Base-by-base conservation (phyloP, 2,888 invertebrate species). In the Magallana nippona region DNA sequence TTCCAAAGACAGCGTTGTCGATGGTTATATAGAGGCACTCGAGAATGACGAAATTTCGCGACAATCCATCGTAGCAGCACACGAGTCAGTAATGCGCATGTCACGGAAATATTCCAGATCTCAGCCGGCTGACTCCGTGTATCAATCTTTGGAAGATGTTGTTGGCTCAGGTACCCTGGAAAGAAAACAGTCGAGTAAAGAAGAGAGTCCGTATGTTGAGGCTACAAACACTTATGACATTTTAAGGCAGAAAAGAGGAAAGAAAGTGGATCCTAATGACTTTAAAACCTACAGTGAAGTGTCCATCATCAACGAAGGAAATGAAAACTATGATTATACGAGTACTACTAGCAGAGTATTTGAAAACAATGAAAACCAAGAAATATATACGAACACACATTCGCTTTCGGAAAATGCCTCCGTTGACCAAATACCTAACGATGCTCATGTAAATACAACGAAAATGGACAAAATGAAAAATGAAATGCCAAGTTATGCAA, bases 1-100 rank as follows among this genome's bases (percentile, higher is more conserved):
- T 27, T 71, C 71, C 71, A 71, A 71, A 32, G 27, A 71, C 71
- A 71, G 71, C 27, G 27, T 71, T 13, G 13, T 32, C 15, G 71
- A 71, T 8, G 71, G 71, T 13, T 71, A 71, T 13, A 71, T 71
- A 8, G 71, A 15, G 15, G 22, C 71, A 0, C 32, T 27, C 32
- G 71, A 71, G 32, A 71, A 71, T 71, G 71, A 71, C 13, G 71
- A 3, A 22, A 71, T 71, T 22, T 71, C 71, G 5, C 71, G 71
- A 13, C 71, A 71, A 71, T 71, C 71, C 71, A 71, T 71, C 11
- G 71, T 71, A 27, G 71, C 71, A 27, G 71, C 71, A 13, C 27
- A 32, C 5, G 71, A 71, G 71, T 71, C 71, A 15, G 71, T 71
- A 15, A 1, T 71, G 11, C 71, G 71, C 15, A 71, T 71, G 71